Evolutionary conservation across 2,797 vertebrate genomes (phyloP), one percentile per base, ranked within the genome.

Genomic region (Avahi laniger): DNA sequence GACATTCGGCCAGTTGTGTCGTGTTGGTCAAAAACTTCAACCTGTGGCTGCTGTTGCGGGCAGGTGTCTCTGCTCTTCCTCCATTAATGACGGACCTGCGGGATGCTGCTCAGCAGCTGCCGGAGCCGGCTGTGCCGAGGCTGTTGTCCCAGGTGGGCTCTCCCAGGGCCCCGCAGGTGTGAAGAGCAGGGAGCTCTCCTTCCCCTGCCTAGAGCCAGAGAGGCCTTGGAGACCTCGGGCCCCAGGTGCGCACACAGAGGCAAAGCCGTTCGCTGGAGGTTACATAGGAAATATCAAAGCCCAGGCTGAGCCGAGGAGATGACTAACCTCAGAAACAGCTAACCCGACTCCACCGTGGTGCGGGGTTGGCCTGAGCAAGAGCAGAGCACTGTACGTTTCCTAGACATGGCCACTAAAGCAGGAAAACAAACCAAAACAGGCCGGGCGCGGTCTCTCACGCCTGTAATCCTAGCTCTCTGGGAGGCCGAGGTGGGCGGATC

Each of bases 51-150:
- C n/a, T 46, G 12, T 33, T 48, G 48, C 61, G 73, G 33, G 50
- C 50, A 28, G 48, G 17, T 67, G 50, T 83, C 38, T n/a, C 33
- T 38, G 38, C 50, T 17, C 48, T 73, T 43, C 63, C 57, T 89
- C 26, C 72, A 80, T 85, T 70, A 91, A 52, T 93, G 57, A 87
- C 82, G 52, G 93, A 48, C 10, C 20, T 41, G 2, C 28, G 48
- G 75, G 91, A 89, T 82, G 93, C 93, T 52, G 94, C 96, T 95
- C 94, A 87, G 33, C 52, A 88, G 59, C 57, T 1, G 22, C 89
- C 89, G 75, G 26, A 76, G 70, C 72, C 30, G 70, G 63, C 85
- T 57, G 1, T 85, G 72, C 79, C 26, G 15, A 33, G 22, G 35
- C 81, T 22, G 17, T 33, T 33, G 13, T 86, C 52, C 61, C 1